Base-by-base conservation (phyloP, 2,797 vertebrate species). In the Megalops cyprinoides region DNA sequence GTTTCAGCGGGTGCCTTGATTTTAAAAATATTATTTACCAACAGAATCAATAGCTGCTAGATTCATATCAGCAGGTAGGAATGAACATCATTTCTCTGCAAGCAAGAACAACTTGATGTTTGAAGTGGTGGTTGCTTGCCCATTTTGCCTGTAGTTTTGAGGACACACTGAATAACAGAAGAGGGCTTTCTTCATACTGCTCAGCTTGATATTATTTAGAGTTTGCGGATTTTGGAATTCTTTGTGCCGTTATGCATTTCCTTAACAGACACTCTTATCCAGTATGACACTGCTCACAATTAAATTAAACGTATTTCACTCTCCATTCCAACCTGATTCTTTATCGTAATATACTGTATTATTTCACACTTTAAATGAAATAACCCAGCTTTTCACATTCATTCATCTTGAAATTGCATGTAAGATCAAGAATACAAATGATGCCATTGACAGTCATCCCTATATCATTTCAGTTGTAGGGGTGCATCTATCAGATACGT, bases 151-250 rank as follows among this genome's bases (percentile, higher is more conserved):
- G 74, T 10, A 55, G 25, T 81, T 48, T 81, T 79, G 37, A 79
- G 28, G 69, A 39, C 77, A 80, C 28, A 60, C 78, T 12, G 23
- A 62, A 79, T 77, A 82, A 80, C 65, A 75, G 76, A 44, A 78
- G 77, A 56, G n/a, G 67, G 44, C 42, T 58, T 28, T 46, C 10
- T 46, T 53, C 2, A 18, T 53, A 18, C 3, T 53, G 9, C 51
- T 14, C 51, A 53, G 51, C 15, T 53, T 53, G 10, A 14, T 46
- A 51, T 74, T 81, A 76, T 86, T 84, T 77, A 65, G 76, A 78
- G 79, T 85, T 79, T 80, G 79, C 58, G n/a, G n/a, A n/a, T n/a
- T n/a, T n/a, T n/a, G n/a, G n/a, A n/a, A 48, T 53, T 86, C 80
- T 5, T 78, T 1, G 12, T 15, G 44, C 49, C 20, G 53, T 12